Base-by-base conservation (phyloP, 2,888 invertebrate genomes). In the Lycophotia porphyrea region DNA sequence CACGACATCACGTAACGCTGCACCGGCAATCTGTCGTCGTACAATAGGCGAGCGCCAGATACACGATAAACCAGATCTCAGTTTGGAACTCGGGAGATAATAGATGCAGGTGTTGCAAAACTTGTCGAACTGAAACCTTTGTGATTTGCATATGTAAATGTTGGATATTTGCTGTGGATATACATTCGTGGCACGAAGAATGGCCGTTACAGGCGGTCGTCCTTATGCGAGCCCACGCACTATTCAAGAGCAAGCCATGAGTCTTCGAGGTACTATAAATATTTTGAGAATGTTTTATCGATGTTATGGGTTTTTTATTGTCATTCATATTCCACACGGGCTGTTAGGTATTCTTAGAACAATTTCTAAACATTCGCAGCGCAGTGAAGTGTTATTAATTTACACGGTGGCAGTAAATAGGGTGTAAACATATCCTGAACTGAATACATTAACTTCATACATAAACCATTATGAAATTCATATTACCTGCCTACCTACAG, bases 221-320 rank as follows among this genome's bases (percentile, higher is more conserved):
- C 93, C 92, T 92, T 94, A 93, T 91, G 92, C 91, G 86, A 91
- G 88, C 93, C 92, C 93, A 95, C 93, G 92, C 92, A 79, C 90
- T 79, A 80, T 87, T 89, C 88, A 89, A 91, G 89, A 81, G 87
- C 88, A 85, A 76, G 58, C 77, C 86, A 86, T 87, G 86, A 83
- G 84, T 79, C 69, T 84, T 81, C 69, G 67, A 64, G 71, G 79
- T 80, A 79, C 71, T 76, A 85, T 87, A 88, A 87, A 86, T 84
- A 84, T 85, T 84, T 86, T 78, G 84, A 80, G 78, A 86, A 66
- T 69, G 47, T 74, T 75, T 80, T 81, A 76, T 81, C 75, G 68
- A 78, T 81, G 79, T 86, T 85, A 84, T 80, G 71, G 70, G 74
- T 84, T 80, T 84, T 88, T 86, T 84, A 82, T 78, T 84, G 80